These are phyloP conservation scores for Apus apus DNA, from an alignment of 2,113 vertebrate genomes.

Conservation along the genomic window DNA sequence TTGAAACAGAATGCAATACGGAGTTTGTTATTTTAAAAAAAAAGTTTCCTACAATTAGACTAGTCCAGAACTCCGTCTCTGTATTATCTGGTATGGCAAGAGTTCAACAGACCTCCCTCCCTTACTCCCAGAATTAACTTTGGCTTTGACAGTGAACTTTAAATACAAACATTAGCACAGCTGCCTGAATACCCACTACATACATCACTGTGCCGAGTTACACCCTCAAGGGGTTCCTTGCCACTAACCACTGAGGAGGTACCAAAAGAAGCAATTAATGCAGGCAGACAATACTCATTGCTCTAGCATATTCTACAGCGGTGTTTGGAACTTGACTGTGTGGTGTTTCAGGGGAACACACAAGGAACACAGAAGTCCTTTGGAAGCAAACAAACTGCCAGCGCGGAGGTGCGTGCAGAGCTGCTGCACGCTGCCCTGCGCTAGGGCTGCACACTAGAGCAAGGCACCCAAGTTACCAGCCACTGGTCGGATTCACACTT, in stretches of 20 bases:
- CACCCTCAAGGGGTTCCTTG: neutral
- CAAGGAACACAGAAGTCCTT: neutral
- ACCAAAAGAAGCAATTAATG: no score
- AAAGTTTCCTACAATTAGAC: neutral
- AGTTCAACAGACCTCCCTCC: neutral
- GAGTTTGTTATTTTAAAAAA: neutral
- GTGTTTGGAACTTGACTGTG: neutral
- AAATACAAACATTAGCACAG: neutral
- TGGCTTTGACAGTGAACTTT: neutral
- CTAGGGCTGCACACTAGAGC: fast-evolving
- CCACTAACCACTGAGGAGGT: neutral
- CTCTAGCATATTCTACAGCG: fast-evolving
- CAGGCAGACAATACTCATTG: fast-evolving
- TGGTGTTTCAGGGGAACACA: neutral
- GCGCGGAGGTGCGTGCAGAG: fast-evolving
- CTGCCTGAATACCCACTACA: neutral
- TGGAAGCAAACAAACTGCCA: fast-evolving
- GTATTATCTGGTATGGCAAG: no score
- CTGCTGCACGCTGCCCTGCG: fast-evolving
- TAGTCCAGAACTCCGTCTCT: neutral
- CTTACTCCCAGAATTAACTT: fast-evolving
- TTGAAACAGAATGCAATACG: neutral
- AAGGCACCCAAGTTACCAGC: neutral
- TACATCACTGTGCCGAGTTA: fast-evolving
- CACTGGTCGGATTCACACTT: neutral